phyloP scores from a whole-genome alignment of 1,140 invertebrate genomes.

The Hesperophylax magnus region DNA sequence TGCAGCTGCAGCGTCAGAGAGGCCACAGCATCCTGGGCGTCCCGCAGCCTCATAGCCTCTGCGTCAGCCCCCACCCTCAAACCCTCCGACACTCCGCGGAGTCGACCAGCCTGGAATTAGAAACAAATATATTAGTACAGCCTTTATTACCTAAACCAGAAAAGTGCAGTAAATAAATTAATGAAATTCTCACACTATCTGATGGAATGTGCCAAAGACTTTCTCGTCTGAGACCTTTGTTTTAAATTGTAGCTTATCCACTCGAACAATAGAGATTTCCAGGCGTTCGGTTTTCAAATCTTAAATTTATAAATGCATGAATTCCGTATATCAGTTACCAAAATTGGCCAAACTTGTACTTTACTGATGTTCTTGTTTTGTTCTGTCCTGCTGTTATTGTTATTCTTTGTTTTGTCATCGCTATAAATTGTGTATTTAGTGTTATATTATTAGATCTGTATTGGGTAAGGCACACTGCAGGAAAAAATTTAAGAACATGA shows the following conservation, averaged over 20 bases:
- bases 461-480: no score
- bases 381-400: no score
- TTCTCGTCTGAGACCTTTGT: neutral
- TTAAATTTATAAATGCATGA: neutral
- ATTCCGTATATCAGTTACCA: no score
- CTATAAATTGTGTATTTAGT: no score
- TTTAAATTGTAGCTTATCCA: neutral
- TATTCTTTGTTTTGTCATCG: no score
- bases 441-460: no score
- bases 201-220: neutral
- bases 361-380: no score
- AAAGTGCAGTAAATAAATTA: neutral
- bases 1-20: conserved; percentile 74
- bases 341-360: no score
- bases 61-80: conserved; percentile 73
- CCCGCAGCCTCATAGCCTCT: conserved; percentile 69
- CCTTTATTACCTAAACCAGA: neutral
- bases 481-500: no score
- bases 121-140: neutral
- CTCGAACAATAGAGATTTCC: neutral
- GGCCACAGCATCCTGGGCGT: conserved; percentile 69
- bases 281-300: neutral
- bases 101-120: conserved; percentile 62
- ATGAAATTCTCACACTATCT: neutral
- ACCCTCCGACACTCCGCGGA: conserved; percentile 70